Evolutionary conservation across 2,113 vertebrate species (phyloP).

Genomic region (Scatophagus argus): DNA sequence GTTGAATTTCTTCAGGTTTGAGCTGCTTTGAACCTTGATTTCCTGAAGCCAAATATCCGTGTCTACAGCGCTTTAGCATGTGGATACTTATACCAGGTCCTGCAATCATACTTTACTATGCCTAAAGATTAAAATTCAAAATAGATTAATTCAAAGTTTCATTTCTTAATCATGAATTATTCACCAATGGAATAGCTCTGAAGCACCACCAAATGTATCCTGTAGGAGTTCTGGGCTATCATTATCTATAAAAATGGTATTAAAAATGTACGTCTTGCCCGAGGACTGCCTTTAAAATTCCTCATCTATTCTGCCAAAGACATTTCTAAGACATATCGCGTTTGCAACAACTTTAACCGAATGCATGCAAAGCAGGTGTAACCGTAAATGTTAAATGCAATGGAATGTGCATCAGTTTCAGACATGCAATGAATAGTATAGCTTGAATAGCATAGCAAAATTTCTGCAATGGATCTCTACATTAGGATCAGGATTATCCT

Average conservation of each 20-base stretch:
- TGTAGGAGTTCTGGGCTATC: constrained; percentile 69
- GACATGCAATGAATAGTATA: constrained; percentile 27
- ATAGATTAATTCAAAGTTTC: constrained; percentile 79
- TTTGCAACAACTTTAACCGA: constrained; percentile 35
- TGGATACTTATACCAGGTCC: constrained; percentile 40
- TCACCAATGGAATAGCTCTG: constrained; percentile 73
- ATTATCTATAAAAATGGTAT: constrained; percentile 81
- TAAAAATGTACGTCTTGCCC: constrained; percentile 79
- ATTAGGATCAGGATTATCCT: too few relatives aligned
- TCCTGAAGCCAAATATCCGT: constrained; percentile 10
- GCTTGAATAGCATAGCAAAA: too few relatives aligned
- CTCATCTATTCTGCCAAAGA: constrained; percentile 51
- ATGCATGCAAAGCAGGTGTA: constrained; percentile 49
- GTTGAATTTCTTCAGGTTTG: constrained; percentile 5
- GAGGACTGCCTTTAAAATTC: constrained; percentile 72
- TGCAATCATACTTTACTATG: constrained; percentile 50
- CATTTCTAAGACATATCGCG: constrained; percentile 34
- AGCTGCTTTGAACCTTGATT: constrained; percentile 7
- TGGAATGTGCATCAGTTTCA: constrained; percentile 48
- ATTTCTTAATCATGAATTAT: constrained; percentile 85
- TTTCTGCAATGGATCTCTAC: too few relatives aligned
- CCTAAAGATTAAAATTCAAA: constrained; percentile 76
- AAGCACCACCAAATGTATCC: constrained; percentile 68
- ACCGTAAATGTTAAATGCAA: constrained; percentile 21
- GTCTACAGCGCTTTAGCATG: constrained; percentile 22